A percentile compares a stretch with the other conserved stretches of the same genome.
phyloP scores from a whole-genome alignment of 2,113 vertebrate genomes.

The Phalacrocorax brasilianus region DNA sequence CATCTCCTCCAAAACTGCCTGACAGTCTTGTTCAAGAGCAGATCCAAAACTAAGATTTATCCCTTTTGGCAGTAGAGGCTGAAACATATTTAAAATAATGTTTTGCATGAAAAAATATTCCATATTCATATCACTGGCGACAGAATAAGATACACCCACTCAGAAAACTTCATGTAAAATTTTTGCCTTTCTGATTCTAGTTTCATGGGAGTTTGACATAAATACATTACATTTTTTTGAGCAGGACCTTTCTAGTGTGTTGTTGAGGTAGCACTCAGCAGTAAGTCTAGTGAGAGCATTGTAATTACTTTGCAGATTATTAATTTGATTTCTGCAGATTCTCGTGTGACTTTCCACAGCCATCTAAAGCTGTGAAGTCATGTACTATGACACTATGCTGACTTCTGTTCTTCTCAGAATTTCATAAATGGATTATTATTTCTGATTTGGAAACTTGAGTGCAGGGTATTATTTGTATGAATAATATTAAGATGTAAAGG shows the following conservation, averaged over 20 bases:
- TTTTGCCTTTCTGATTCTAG: neutral
- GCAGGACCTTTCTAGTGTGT: neutral
- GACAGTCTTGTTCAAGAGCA: neutral
- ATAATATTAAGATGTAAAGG: neutral
- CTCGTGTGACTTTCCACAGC: neutral
- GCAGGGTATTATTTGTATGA: neutral
- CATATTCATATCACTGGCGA: neutral
- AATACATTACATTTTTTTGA: neutral
- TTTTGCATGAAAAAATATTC: neutral
- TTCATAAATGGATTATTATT: neutral
- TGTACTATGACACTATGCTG: neutral
- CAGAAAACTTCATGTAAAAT: neutral
- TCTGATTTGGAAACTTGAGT: neutral
- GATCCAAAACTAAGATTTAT: neutral
- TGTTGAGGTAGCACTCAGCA: neutral
- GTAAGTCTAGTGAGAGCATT: neutral
- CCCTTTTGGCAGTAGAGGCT: neutral
- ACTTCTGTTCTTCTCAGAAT: neutral
- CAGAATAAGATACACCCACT: neutral
- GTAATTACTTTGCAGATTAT: neutral
- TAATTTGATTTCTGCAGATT: neutral
- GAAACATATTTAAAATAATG: neutral
- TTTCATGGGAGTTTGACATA: neutral
- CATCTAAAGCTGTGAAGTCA: neutral
- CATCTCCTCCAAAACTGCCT: neutral